A percentile compares a stretch with the other conserved stretches of the same genome.
Evolutionary conservation across 2,797 vertebrate species (phyloP).

Genomic region (Galaxias olidus): DNA sequence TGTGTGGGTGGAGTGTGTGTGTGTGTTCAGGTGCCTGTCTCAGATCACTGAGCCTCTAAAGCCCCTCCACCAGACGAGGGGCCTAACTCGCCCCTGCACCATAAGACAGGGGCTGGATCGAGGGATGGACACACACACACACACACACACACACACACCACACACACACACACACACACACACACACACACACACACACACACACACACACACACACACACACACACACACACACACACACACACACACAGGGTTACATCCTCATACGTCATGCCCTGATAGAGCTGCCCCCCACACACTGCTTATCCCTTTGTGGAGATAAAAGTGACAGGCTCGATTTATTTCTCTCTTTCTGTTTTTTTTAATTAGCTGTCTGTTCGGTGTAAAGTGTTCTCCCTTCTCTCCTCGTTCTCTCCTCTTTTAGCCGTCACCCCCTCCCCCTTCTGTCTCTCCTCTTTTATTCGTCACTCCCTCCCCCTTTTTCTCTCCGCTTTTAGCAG

Average conservation of each 20-base stretch:
- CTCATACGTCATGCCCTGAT: not conserved
- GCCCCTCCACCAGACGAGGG: not conserved
- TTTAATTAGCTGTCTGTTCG: slow-evolving; percentile 1
- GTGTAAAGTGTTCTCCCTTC: not conserved
- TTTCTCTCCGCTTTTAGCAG: no score
- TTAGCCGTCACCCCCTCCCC: slow-evolving; percentile 14
- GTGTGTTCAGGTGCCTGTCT: slow-evolving; percentile 26
- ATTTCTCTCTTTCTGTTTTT: slow-evolving; percentile 2
- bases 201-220: no score
- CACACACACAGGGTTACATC: no score
- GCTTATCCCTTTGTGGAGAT: not conserved
- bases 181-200: no score
- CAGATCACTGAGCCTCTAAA: slow-evolving; percentile 2
- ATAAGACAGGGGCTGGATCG: no score
- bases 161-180: no score
- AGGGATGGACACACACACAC: no score
- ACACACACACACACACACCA: no score
- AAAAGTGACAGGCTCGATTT: no score
- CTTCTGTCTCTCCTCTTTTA: slow-evolving; percentile 7
- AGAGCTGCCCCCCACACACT: not conserved
- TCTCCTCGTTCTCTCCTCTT: no score
- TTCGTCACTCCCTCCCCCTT: not conserved
- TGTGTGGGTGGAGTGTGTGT: not conserved
- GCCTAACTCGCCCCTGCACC: no score
- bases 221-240: no score